phyloP scores from a whole-genome alignment of 2,888 invertebrate species.

The Mylabris sibirica region DNA sequence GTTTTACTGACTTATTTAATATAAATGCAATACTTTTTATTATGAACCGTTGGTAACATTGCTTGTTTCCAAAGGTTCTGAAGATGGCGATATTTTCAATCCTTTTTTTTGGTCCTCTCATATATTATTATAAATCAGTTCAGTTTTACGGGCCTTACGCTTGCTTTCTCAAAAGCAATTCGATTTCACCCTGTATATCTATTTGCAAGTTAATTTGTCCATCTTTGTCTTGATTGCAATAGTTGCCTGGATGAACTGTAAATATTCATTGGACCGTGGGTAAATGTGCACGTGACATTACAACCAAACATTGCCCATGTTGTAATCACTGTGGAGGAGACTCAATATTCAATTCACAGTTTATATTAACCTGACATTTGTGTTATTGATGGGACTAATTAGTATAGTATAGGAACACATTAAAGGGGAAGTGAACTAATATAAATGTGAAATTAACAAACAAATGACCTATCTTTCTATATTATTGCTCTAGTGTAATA shows the following conservation, averaged over 20 bases:
- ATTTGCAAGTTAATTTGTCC: background rate
- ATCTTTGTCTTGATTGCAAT: constrained; percentile 13
- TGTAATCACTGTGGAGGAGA: constrained; percentile 7
- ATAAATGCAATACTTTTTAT: no score
- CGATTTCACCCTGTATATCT: no score
- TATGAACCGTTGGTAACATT: no score
- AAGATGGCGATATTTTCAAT: no score
- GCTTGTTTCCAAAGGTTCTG: no score
- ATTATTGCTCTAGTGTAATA: background rate
- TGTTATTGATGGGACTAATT: constrained; percentile 42
- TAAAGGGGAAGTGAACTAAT: constrained; percentile 14
- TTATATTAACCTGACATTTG: constrained; percentile 34
- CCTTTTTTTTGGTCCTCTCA: no score
- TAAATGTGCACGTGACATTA: constrained; percentile 44
- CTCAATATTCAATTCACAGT: constrained; percentile 13
- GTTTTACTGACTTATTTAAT: no score
- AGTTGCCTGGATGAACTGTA: constrained; percentile 29
- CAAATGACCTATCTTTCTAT: background rate
- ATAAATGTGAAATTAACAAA: constrained; percentile 1
- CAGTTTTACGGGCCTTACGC: no score
- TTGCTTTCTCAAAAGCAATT: no score
- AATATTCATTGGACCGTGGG: constrained; percentile 47
- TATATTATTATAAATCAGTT: no score
- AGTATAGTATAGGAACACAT: constrained; percentile 18
- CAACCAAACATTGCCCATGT: constrained; percentile 9